Conservation (phyloP, 2,797 vertebrate genomes). For the Poeciliopsis paucimaculata region DNA sequence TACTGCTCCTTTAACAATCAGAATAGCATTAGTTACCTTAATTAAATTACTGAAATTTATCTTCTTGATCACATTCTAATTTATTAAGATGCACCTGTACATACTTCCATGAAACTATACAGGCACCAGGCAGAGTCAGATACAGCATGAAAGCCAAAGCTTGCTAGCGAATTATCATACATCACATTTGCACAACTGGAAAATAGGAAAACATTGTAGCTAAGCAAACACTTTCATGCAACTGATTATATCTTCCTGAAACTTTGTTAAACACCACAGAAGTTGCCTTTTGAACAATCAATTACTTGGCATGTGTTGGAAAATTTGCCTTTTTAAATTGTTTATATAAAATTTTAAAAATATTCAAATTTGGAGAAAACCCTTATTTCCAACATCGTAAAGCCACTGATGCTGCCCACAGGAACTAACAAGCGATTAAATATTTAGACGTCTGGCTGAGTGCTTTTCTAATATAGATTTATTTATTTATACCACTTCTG, state of each 20-base stretch:
- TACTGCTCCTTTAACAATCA: neutral
- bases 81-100: conserved; percentile 1
- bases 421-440: conserved; percentile 70
- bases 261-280: neutral
- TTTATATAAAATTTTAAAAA: no score
- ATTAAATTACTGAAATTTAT: neutral
- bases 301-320: neutral
- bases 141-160: neutral
- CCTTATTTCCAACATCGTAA: conserved; percentile 18
- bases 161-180: neutral
- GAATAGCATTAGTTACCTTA: neutral
- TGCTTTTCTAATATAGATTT: conserved; percentile 67
- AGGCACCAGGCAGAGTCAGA: neutral
- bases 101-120: neutral
- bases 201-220: neutral
- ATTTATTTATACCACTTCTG: conserved; percentile 68
- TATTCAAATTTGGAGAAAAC: neutral
- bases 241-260: neutral
- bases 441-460: conserved; percentile 65
- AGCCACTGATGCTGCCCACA: conserved; percentile 39
- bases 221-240: neutral
- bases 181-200: neutral
- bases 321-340: neutral
- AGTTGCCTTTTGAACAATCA: neutral
- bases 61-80: neutral